Conservation (phyloP, 2,113 vertebrate species). For the Tupaia chinensis region DNA sequence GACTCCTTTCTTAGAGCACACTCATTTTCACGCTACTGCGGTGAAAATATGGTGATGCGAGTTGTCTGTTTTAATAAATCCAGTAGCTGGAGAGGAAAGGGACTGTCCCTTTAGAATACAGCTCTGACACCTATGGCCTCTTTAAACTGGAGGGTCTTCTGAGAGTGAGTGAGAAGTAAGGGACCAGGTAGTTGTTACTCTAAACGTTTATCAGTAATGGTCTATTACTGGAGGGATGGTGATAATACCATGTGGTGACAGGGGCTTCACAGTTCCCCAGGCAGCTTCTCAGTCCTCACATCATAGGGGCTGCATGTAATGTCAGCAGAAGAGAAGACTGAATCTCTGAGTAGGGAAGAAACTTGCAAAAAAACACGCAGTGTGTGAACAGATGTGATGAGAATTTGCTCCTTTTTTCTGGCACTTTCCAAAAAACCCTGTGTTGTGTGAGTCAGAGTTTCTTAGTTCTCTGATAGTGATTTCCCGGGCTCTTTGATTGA, state of each 20-base stretch:
- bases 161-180: background rate
- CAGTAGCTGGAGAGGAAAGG: background rate
- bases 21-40: background rate
- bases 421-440: background rate
- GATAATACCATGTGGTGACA: rapidly evolving
- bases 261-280: background rate
- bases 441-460: background rate
- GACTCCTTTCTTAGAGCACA: background rate
- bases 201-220: background rate
- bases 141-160: background rate
- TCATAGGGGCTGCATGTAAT: background rate
- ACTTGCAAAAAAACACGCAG: background rate
- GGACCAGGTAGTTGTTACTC: background rate
- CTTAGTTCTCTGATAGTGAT: background rate
- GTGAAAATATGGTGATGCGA: no score
- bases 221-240: background rate
- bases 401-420: background rate
- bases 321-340: background rate
- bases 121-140: background rate
- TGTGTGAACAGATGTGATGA: background rate
- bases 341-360: background rate
- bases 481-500: background rate
- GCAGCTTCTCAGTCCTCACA: background rate
- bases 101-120: background rate
- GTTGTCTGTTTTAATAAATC: background rate